Base-by-base conservation (phyloP, 2,888 invertebrate genomes). In the Allacma fusca region DNA sequence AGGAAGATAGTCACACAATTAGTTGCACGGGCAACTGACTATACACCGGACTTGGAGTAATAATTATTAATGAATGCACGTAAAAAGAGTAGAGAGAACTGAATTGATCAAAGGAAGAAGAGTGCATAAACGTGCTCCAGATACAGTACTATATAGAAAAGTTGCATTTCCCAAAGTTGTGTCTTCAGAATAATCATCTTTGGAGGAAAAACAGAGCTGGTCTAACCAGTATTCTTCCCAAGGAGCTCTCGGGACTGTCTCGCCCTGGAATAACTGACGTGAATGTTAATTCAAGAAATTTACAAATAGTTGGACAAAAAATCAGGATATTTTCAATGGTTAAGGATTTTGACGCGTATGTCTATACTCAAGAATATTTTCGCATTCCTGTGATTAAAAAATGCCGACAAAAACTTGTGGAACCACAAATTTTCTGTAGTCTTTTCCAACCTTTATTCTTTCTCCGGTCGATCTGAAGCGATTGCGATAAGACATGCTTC, bases 261-360 rank as follows among this genome's bases (percentile, higher is more conserved):
- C 21, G 23, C 13, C 64, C 64, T 64, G 64, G 64, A 64, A 64
- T 23, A 64, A 26, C 21, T 64, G 64, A 64, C 64, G 23, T 64
- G 64, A 64, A 64, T 64, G 64, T 64, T 64, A 64, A 64, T 23
- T n/a, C n/a, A 59, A 13, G 26, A 24, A 64, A 21, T 64, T 40
- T 40, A 5, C 13, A 40, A 9, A 40, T 40, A 40, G 40, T 13
- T 40, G 13, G 7, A 64, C 26, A 21, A 64, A 64, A 26, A 64
- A 64, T 24, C 13, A 21, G 59, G 23, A 64, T 64, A 64, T 23
- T 64, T 64, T 64, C 24, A 21, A 64, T 12, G 19, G n/a, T 21
- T 59, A n/a, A 5, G 5, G n/a, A 5, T 4, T 59, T 19, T 7
- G 19, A 59, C 7, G 19, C 19, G 59, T 59, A 12, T 40, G 40